Conservation (phyloP, 1,140 invertebrate species). For the Anastrepha obliqua region DNA sequence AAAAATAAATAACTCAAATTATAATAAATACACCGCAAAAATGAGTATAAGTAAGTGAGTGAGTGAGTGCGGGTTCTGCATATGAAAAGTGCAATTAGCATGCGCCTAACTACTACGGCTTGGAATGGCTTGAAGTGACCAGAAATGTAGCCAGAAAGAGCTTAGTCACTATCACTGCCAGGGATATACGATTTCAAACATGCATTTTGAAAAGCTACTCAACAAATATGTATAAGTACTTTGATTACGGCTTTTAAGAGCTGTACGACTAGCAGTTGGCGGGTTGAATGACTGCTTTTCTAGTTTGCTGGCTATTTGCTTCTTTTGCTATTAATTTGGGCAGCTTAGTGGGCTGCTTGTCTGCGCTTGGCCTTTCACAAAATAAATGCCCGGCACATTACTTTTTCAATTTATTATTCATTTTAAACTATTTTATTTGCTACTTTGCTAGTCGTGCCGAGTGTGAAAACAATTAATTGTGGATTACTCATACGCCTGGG, state of each 20-base stretch:
- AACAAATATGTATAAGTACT: background rate
- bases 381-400: slow-evolving; percentile 7
- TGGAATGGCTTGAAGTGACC: background rate
- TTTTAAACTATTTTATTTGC: slow-evolving; percentile 14
- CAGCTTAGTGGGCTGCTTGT: background rate
- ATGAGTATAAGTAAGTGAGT: background rate
- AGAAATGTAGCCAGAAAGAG: background rate
- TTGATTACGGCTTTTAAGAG: background rate
- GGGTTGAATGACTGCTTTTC: background rate
- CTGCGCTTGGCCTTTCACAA: slow-evolving; percentile 45
- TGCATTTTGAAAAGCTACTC: background rate
- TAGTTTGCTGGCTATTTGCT: background rate
- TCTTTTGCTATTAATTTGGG: background rate
- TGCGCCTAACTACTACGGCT: background rate
- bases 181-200: background rate
- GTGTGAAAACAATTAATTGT: slow-evolving; percentile 48
- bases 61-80: background rate
- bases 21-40: background rate
- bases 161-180: slow-evolving; percentile 27
- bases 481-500: slow-evolving; percentile 30
- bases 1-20: background rate
- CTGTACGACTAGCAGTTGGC: background rate
- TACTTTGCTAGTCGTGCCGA: background rate
- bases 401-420: background rate
- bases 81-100: slow-evolving; percentile 35